Base-by-base conservation (phyloP, 2,888 invertebrate genomes). In the Acanthoscelides obtectus region DNA sequence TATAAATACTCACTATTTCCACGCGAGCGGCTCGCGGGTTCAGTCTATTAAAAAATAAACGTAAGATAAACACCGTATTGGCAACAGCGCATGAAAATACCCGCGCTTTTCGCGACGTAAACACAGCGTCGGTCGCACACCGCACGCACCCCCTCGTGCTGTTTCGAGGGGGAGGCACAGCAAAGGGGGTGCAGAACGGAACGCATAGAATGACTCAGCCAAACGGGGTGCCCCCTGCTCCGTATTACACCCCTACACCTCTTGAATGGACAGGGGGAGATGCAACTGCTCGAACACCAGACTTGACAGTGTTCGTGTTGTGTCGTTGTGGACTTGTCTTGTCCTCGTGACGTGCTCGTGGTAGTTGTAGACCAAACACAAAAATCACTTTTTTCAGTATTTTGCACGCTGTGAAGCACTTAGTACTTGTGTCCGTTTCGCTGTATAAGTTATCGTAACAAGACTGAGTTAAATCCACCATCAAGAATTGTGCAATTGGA, bases 301-400 rank as follows among this genome's bases (percentile, higher is more conserved):
- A 45, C 45, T 79, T 80, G 80, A 80, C 84, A 85, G 84, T 85
- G 84, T 84, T 83, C 83, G 83, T 85, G 84, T 82, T 81, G 83
- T 85, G 45, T 45, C 84, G 80, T 45, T 45, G 45, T 85, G 84
- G 81, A 82, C 84, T 85, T 79, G 45, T 45, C 45, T 45, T 45
- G 45, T 45, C 45, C 45, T 12, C 45, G 45, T 45, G 45, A 83
- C 84, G 85, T 85, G 84, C 82, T 85, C 84, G 85, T 85, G 83
- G 81, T 80, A 79, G 81, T 81, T 79, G 78, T 22, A 22, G 22
- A 67, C 22, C 22, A 67, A 67, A 67, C 22, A 22, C 22, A 22
- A 22, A 70, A 65, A 69, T 72, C 77, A 73, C 75, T 72, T 72
- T 74, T 72, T 74, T 75, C 78, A 1, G 45, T 4, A 45, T 45